Conservation (phyloP, 92 coral and sea anemone species). For the Actinostola sp. region DNA sequence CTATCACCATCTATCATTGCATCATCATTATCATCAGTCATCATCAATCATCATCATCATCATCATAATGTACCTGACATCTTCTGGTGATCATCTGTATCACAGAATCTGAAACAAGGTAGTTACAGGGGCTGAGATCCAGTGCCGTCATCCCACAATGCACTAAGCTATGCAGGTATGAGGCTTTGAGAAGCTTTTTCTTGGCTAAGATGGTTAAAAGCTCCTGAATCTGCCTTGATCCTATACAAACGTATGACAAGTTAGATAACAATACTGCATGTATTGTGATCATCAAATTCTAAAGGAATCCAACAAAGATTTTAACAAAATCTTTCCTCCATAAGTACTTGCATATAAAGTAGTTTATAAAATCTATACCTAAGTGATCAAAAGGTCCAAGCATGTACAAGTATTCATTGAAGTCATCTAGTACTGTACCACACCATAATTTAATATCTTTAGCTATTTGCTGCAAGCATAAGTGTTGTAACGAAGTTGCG, state of each 20-base stretch:
- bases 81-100: slow-evolving; percentile 49
- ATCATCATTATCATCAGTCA: neutral
- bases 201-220: slow-evolving; percentile 60
- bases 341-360: too few species aligned
- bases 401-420: slow-evolving; percentile 7
- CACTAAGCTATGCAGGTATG: slow-evolving; percentile 61
- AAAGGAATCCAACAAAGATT: too few species aligned
- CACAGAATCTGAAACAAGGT: slow-evolving; percentile 55
- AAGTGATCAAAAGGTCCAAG: too few species aligned
- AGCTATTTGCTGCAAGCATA: slow-evolving; percentile 59
- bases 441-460: slow-evolving; percentile 69
- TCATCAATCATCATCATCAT: neutral
- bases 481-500: slow-evolving; percentile 44
- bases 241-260: slow-evolving; percentile 25
- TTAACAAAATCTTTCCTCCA: too few species aligned
- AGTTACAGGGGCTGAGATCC: slow-evolving; percentile 72
- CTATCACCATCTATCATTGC: too few species aligned
- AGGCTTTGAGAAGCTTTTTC: slow-evolving; percentile 50
- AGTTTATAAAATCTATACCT: too few species aligned
- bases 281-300: too few species aligned
- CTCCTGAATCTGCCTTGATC: slow-evolving; percentile 71
- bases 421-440: slow-evolving; percentile 11
- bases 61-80: slow-evolving; percentile 60
- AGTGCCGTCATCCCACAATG: slow-evolving; percentile 64
- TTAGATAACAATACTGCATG: too few species aligned